Evolutionary conservation across 2,113 vertebrate genomes (phyloP), one percentile per base, ranked within the genome.

Genomic region (Eidolon helvum): DNA sequence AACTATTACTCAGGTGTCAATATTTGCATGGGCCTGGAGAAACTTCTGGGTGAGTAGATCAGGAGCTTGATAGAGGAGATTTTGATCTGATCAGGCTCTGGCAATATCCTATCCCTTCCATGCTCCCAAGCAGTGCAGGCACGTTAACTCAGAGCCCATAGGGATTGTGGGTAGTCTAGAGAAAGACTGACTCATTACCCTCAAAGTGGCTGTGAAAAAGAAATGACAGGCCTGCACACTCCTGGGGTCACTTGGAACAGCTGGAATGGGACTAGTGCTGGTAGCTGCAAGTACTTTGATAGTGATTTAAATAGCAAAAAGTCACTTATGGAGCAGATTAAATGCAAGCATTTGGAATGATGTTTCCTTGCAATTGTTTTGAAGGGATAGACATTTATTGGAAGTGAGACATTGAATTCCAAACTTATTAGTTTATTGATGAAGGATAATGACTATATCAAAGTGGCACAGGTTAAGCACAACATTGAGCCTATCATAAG

Each of bases 321-420:
- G 1, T 65, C 48, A 93, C 38, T 92, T 53, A 50, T 4, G 12
- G n/a, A 79, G 30, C 18, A 80, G n/a, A 38, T 83, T 68, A 53
- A 92, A 95, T 12, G 12, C 26, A 89, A 83, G 21, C 30, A 21
- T 75, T 96, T 74, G 84, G 63, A 79, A 84, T 22, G 55, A 66
- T 78, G 65, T 38, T 43, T 74, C n/a, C 79, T 45, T 97, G 83
- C 7, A 59, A n/a, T 74, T 89, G 43, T 66, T 95, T 95, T 78
- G 74, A 84, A 89, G 75, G 78, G n/a, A 72, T 12, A 92, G 77
- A 40, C 4, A 90, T 59, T 80, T 89, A 88, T 88, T 48, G 63
- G 82, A 94, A 19, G 40, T 61, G 63, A 95, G 77, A 86, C 50
- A 95, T 0, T 89, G 26, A 82, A 86, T 80, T 88, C 38, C 14